Conservation (phyloP, 2,113 vertebrate genomes). For the Xenopus tropicalis region DNA sequence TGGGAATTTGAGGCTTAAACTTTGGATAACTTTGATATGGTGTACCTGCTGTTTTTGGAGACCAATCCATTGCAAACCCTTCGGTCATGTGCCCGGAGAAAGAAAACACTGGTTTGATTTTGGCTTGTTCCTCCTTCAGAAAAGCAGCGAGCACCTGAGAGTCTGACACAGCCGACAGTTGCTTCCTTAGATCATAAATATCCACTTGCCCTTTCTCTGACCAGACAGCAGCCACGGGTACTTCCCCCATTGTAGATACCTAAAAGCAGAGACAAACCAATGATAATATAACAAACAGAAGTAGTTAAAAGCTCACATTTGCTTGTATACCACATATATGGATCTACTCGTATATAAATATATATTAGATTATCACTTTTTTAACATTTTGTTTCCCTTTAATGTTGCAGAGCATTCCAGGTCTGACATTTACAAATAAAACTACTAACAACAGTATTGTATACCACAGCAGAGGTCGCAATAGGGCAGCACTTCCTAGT, state of each 20-base stretch:
- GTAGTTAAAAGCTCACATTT: too few species aligned
- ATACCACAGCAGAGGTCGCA: too few species aligned
- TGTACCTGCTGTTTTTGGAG: conserved; percentile 74
- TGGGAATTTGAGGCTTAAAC: too few species aligned
- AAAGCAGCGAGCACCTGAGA: conserved; percentile 72
- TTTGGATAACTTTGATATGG: too few species aligned
- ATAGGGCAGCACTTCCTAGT: too few species aligned
- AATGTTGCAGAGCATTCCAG: too few species aligned
- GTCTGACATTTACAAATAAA: too few species aligned
- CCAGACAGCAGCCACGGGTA: conserved; percentile 77
- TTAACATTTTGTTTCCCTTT: too few species aligned
- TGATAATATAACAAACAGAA: not conserved
- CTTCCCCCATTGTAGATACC: conserved; percentile 68
- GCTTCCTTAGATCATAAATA: conserved; percentile 72
- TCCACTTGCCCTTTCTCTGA: conserved; percentile 86
- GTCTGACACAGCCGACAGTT: conserved; percentile 75
- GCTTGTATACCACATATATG: too few species aligned
- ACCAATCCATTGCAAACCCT: conserved; percentile 88
- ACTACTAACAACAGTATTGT: too few species aligned
- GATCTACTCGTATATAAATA: too few species aligned
- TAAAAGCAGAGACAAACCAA: conserved; percentile 33
- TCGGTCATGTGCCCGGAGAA: conserved; percentile 86
- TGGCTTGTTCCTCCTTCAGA: conserved; percentile 70
- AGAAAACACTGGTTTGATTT: conserved; percentile 72
- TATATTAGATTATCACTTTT: too few species aligned